phyloP scores from a whole-genome alignment of 2,888 invertebrate species.

The Euspilapteryx auroguttella region DNA sequence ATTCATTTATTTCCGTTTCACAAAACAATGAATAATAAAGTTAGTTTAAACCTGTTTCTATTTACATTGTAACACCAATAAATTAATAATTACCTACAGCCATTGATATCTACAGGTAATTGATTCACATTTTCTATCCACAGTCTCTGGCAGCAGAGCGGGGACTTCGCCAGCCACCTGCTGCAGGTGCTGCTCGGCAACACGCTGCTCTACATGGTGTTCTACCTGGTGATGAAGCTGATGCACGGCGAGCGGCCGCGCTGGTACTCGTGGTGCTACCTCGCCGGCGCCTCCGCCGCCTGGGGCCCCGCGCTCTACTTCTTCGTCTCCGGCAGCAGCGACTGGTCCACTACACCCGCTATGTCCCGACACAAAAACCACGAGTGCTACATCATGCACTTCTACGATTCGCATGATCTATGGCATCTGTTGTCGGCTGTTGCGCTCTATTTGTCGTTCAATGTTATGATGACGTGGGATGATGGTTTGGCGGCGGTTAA shows the following conservation, averaged over 20 bases:
- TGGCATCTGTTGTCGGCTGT: conserved; percentile 88
- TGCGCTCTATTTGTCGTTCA: conserved; percentile 82
- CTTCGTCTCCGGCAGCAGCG: conserved; percentile 18
- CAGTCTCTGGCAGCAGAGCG: conserved; percentile 58
- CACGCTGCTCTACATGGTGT: conserved; percentile 76
- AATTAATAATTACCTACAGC: conserved; percentile 65
- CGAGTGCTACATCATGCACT: conserved; percentile 51
- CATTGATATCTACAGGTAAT: conserved; percentile 68
- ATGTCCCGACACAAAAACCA: conserved; percentile 64
- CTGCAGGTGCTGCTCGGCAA: conserved; percentile 81
- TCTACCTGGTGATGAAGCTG: conserved; percentile 86
- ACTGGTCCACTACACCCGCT: conserved; percentile 66
- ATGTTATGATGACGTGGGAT: conserved; percentile 80
- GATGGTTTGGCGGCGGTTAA: conserved; percentile 77
- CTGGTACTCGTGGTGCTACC: conserved; percentile 66
- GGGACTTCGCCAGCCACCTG: conserved; percentile 81
- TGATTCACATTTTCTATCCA: conserved; percentile 53
- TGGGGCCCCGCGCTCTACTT: conserved; percentile 73
- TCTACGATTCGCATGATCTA: conserved; percentile 86
- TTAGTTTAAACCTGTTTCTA: too few species aligned
- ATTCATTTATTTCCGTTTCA: too few species aligned
- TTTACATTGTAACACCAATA: too few species aligned
- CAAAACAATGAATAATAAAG: too few species aligned
- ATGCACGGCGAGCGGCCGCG: conserved; percentile 66
- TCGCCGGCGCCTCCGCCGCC: conserved; percentile 63